Percentiles rank a stretch among this genome's conserved stretches.
Evolutionary conservation across 30 jellyfish, hydroid and myxozoan species (phyloP).

Genomic region (Aurelia aurita): DNA sequence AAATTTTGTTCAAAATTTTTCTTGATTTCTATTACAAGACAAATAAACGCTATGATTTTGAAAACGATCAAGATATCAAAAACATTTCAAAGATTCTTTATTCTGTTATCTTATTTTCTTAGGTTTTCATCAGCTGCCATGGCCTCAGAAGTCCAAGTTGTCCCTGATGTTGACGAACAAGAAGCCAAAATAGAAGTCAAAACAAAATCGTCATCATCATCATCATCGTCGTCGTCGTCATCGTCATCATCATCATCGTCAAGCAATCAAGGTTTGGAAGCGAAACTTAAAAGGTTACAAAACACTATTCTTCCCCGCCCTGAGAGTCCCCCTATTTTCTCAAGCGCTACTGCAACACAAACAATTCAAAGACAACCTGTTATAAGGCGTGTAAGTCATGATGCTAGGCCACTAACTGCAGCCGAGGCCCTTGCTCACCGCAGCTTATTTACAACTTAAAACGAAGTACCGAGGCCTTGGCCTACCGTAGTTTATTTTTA

Average conservation of each 20-base stretch:
- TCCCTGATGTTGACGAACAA: constrained; percentile 73
- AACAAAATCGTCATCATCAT: not conserved
- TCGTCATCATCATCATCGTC: constrained; percentile 8
- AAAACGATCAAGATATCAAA: too few species aligned
- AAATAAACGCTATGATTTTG: too few species aligned
- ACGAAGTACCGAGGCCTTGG: not conserved
- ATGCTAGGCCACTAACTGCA: constrained; percentile 84
- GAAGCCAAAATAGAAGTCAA: constrained; percentile 11
- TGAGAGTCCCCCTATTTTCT: constrained; percentile 65
- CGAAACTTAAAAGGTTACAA: constrained; percentile 58
- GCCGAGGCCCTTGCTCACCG: constrained; percentile 76
- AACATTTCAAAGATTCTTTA: too few species aligned
- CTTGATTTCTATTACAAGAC: too few species aligned
- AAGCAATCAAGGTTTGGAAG: constrained; percentile 52
- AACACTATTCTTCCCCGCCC: constrained; percentile 49
- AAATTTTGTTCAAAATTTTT: too few species aligned
- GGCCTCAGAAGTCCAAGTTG: constrained; percentile 74
- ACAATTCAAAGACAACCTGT: constrained; percentile 78
- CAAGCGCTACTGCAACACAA: constrained; percentile 26
- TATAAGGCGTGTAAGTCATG: constrained; percentile 63
- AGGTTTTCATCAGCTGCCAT: constrained; percentile 78
- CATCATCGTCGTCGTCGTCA: constrained; percentile 19
- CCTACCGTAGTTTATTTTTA: not conserved
- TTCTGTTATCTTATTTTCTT: not conserved
- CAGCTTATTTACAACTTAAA: constrained; percentile 35